A percentile compares a stretch with the other conserved stretches of the same genome.
These are phyloP conservation scores for Pterocles gutturalis DNA, from an alignment of 2,113 vertebrate genomes.

Conservation along the genomic window DNA sequence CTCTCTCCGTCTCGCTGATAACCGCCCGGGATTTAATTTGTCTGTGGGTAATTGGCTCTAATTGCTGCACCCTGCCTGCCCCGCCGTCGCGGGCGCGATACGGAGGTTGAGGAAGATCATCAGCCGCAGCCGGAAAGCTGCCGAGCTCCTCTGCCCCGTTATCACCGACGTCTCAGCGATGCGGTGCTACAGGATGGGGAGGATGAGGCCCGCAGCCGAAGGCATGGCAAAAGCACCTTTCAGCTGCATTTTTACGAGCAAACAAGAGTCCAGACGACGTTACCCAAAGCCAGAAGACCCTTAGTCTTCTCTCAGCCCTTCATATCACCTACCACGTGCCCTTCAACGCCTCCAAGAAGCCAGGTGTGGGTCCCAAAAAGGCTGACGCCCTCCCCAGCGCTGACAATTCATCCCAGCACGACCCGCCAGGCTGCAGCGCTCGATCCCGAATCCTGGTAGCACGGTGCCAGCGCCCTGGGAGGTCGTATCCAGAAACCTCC, in stretches of 20 bases:
- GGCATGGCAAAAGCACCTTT: accelerated
- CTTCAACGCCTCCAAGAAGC: neutral
- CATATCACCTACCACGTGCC: accelerated
- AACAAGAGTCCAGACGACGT: neutral
- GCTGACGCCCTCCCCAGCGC: neutral
- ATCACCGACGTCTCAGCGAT: accelerated
- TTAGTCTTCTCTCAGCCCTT: neutral
- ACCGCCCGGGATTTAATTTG: neutral
- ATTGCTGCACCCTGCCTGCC: neutral
- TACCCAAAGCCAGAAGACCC: neutral
- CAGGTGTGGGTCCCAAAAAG: neutral
- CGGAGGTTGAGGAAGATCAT: neutral
- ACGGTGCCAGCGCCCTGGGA: neutral
- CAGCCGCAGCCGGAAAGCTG: neutral
- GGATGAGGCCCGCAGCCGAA: neutral
- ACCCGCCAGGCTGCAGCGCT: accelerated
- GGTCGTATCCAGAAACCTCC: neutral
- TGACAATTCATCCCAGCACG: neutral
- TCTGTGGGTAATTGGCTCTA: neutral
- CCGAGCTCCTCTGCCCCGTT: neutral
- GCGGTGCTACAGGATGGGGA: accelerated
- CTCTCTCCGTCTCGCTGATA: neutral
- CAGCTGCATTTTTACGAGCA: accelerated
- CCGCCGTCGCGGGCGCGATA: accelerated
- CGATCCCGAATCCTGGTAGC: neutral